Percentiles rank a stretch among this genome's conserved stretches.
Evolutionary conservation across 2,888 invertebrate genomes (phyloP).

Genomic region (Chromoteleia sp.): DNA sequence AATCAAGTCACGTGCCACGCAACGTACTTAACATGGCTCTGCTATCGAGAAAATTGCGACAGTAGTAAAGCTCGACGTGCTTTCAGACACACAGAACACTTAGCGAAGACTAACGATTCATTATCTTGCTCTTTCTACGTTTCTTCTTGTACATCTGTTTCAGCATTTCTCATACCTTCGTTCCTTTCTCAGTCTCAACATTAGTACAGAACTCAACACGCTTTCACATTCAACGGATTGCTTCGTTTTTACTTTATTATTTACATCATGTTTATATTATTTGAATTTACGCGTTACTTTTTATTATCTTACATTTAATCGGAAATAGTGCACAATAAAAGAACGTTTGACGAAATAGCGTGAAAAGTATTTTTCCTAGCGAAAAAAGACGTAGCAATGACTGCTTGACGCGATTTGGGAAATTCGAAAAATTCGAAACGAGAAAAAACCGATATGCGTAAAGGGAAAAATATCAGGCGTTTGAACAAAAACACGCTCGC

Average conservation of each 20-base stretch:
- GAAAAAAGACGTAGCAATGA: neutral
- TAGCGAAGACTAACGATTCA: constrained; percentile 52
- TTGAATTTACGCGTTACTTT: too few relatives aligned
- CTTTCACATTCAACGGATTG: constrained; percentile 61
- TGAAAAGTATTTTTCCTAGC: too few relatives aligned
- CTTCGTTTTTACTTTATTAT: constrained; percentile 67
- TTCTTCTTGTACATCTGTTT: constrained; percentile 20
- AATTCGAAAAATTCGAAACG: constrained; percentile 15
- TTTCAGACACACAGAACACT: constrained; percentile 57
- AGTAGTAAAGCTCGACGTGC: constrained; percentile 63
- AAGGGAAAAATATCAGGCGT: constrained; percentile 54
- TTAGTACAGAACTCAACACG: constrained; percentile 47
- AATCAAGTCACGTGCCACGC: constrained; percentile 19
- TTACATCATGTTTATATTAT: too few relatives aligned
- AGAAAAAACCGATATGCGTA: constrained; percentile 24
- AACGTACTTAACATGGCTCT: constrained; percentile 4
- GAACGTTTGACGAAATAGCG: too few relatives aligned
- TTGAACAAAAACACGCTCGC: constrained; percentile 66
- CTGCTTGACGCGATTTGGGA: constrained; percentile 2
- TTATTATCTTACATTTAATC: too few relatives aligned
- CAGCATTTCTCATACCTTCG: constrained; percentile 24
- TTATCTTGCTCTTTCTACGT: constrained; percentile 32
- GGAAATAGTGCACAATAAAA: too few relatives aligned
- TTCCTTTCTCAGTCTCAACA: constrained; percentile 25
- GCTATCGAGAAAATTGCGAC: constrained; percentile 33